Conservation (phyloP, 2,113 vertebrate genomes). For the Antechinus flavipes region DNA sequence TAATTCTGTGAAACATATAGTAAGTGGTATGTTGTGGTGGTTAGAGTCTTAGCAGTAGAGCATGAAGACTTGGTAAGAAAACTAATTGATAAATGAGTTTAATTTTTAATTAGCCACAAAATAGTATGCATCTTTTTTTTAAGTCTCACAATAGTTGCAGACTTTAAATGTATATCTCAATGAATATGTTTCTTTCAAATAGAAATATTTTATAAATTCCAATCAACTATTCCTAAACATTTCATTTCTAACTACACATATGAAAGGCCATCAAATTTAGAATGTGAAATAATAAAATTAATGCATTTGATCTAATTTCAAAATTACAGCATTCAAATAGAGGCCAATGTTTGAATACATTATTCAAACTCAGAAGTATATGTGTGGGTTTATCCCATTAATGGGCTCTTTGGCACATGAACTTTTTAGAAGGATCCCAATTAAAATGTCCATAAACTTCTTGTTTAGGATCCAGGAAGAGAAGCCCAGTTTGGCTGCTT, state of each 20-base stretch:
- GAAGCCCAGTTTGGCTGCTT: background rate
- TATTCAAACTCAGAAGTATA: background rate
- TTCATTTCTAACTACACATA: slow-evolving; percentile 63
- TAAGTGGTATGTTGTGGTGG: background rate
- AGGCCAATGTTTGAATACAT: background rate
- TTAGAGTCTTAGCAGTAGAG: background rate
- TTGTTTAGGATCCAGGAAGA: slow-evolving; percentile 31
- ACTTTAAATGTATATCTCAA: slow-evolving; percentile 39
- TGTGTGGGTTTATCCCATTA: background rate
- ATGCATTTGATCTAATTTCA: slow-evolving; percentile 38
- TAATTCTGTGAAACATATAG: background rate
- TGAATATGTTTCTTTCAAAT: slow-evolving; percentile 62
- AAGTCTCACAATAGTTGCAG: slow-evolving; percentile 16
- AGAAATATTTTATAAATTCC: slow-evolving; percentile 55
- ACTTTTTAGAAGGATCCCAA: background rate
- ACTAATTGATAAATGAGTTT: slow-evolving; percentile 1
- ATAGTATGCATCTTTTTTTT: background rate
- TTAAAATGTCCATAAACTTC: background rate
- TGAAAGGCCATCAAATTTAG: slow-evolving; percentile 56
- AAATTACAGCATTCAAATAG: background rate
- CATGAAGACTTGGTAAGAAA: background rate
- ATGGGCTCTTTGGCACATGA: slow-evolving; percentile 2
- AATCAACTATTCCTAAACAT: slow-evolving; percentile 56
- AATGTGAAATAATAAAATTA: slow-evolving; percentile 63
- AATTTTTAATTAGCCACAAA: slow-evolving; percentile 47